Evolutionary conservation across 2,888 invertebrate species (phyloP).

Genomic region (Oligia latruncula): DNA sequence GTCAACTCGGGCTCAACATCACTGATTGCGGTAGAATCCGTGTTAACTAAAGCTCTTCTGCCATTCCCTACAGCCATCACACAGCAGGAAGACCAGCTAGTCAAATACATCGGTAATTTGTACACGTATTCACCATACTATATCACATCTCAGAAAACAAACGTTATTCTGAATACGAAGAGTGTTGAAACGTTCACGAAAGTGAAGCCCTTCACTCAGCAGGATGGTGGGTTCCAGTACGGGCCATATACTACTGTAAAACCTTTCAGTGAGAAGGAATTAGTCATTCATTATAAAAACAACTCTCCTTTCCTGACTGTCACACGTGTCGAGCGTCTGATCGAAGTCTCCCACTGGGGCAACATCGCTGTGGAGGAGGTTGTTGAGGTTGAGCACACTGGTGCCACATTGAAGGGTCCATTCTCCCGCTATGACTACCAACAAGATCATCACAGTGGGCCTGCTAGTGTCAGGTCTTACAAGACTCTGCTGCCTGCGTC

Average conservation of each 20-base stretch:
- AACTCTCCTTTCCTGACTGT: slow-evolving; percentile 99
- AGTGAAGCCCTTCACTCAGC: slow-evolving; percentile 94
- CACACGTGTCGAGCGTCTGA: slow-evolving; percentile 94
- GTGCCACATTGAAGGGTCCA: slow-evolving; percentile 97
- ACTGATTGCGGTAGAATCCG: slow-evolving; percentile 92
- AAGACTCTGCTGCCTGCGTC: slow-evolving; percentile 96
- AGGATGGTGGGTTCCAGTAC: slow-evolving; percentile 95
- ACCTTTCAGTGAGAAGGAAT: slow-evolving; percentile 90
- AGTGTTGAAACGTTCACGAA: slow-evolving; percentile 95
- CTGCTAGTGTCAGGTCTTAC: slow-evolving; percentile 97
- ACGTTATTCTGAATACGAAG: slow-evolving; percentile 93
- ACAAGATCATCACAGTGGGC: slow-evolving; percentile 96
- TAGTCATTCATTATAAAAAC: slow-evolving; percentile 98
- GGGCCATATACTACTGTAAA: slow-evolving; percentile 96
- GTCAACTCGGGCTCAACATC: slow-evolving; percentile 90
- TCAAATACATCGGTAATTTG: slow-evolving; percentile 95
- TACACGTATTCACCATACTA: slow-evolving; percentile 96
- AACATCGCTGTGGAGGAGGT: slow-evolving; percentile 99
- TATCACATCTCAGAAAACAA: slow-evolving; percentile 95
- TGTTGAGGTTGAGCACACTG: slow-evolving; percentile 97
- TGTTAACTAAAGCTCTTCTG: slow-evolving; percentile 93
- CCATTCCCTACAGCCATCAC: slow-evolving; percentile 97
- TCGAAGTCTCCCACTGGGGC: slow-evolving; percentile 99
- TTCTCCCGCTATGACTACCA: slow-evolving; percentile 99
- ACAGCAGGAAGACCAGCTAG: slow-evolving; percentile 98